Evolutionary conservation across 2,113 vertebrate genomes (phyloP).

Genomic region (Ascaphus truei): DNA sequence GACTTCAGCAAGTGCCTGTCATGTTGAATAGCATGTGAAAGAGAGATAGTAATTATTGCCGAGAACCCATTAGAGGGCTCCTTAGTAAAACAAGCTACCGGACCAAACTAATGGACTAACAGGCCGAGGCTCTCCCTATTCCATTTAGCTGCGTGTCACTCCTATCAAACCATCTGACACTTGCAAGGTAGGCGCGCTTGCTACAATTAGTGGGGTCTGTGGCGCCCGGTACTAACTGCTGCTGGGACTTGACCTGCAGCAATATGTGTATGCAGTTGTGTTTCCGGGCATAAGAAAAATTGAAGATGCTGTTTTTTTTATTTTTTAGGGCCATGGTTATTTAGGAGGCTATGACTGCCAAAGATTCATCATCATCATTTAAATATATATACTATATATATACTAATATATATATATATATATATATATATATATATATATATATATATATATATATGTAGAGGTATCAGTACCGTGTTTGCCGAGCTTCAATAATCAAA

Average conservation of each 20-base stretch:
- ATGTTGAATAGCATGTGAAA: conserved; percentile 81
- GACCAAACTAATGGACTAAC: conserved; percentile 92
- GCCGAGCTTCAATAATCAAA: too few relatives aligned
- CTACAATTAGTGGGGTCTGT: conserved; percentile 70
- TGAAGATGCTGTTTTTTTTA: neutral
- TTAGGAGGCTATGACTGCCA: too few relatives aligned
- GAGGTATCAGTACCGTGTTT: too few relatives aligned
- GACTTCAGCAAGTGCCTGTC: conserved; percentile 80
- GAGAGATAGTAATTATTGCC: conserved; percentile 93
- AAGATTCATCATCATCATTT: too few relatives aligned
- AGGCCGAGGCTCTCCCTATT: conserved; percentile 73
- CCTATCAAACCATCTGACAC: conserved; percentile 75
- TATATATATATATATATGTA: too few relatives aligned
- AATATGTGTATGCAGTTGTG: neutral
- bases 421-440: too few relatives aligned
- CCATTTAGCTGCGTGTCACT: conserved; percentile 75
- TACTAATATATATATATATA: too few relatives aligned
- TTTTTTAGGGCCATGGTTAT: neutral
- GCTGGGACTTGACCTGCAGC: neutral
- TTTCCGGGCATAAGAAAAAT: too few relatives aligned
- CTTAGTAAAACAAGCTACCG: conserved; percentile 85
- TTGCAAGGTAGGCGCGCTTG: conserved; percentile 61
- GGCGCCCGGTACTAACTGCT: conserved; percentile 20
- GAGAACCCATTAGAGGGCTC: conserved; percentile 93
- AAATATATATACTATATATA: too few relatives aligned